phyloP scores from a whole-genome alignment of 2,113 vertebrate species.

The Pandion haliaetus region DNA sequence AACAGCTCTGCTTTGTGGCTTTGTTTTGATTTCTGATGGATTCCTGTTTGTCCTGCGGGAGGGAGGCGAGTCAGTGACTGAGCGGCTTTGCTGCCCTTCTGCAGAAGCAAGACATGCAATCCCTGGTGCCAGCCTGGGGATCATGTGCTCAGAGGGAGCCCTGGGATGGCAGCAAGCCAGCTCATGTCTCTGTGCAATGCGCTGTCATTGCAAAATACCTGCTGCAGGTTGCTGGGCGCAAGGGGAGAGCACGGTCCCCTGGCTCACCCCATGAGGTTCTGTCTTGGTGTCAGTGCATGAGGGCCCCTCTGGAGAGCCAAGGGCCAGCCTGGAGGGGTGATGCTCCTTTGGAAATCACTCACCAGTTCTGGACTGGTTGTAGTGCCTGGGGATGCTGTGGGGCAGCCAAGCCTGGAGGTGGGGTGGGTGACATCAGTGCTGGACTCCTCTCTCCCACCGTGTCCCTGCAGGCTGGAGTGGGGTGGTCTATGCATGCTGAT shows the following conservation, averaged over 20 bases:
- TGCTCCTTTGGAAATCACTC: background rate
- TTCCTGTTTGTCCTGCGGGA: background rate
- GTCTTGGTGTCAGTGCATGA: background rate
- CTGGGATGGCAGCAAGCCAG: background rate
- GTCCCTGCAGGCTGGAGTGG: background rate
- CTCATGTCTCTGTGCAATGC: background rate
- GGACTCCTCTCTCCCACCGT: background rate
- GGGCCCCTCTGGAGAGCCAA: background rate
- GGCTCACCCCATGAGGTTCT: background rate
- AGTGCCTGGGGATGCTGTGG: background rate
- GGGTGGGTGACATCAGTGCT: background rate
- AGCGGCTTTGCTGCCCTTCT: background rate
- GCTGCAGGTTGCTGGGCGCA: background rate
- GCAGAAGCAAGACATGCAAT: accelerated
- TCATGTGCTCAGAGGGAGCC: accelerated
- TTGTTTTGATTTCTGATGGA: background rate
- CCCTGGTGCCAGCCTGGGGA: background rate
- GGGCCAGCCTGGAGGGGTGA: background rate
- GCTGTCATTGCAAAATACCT: background rate
- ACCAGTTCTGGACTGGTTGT: background rate
- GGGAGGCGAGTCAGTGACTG: background rate
- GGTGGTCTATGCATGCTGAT: background rate
- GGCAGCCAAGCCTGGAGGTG: background rate
- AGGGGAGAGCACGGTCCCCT: background rate
- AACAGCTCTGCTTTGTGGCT: background rate